A percentile compares a stretch with the other conserved stretches of the same genome.
These are phyloP conservation scores for Nymphalis polychloros DNA, from an alignment of 2,888 invertebrate genomes.

Conservation along the genomic window DNA sequence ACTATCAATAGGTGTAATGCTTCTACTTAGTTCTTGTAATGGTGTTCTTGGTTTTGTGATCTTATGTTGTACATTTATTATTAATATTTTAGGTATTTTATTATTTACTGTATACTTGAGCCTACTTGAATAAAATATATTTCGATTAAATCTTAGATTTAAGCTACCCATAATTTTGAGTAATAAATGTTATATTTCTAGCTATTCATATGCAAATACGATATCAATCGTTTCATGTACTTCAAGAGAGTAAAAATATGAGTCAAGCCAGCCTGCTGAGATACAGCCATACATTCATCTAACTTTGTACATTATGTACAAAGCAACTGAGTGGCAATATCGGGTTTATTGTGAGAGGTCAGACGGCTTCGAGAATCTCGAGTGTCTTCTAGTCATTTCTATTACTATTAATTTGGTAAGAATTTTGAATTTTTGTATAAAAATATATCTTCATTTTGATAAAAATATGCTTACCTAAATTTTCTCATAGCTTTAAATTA, in stretches of 20 bases:
- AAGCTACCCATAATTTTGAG: too few relatives aligned
- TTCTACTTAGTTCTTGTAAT: too few relatives aligned
- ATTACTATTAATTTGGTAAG: slow-evolving; percentile 25
- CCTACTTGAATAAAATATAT: too few relatives aligned
- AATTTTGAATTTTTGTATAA: neutral
- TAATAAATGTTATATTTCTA: neutral
- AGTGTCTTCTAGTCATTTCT: slow-evolving; percentile 31
- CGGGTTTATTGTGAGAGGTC: slow-evolving; percentile 27
- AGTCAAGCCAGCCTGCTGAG: too few relatives aligned
- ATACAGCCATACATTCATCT: slow-evolving; percentile 15
- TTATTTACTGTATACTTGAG: too few relatives aligned
- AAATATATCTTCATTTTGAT: neutral
- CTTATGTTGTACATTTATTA: too few relatives aligned
- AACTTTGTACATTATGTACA: slow-evolving; percentile 21
- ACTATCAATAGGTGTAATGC: too few relatives aligned
- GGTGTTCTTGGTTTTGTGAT: too few relatives aligned
- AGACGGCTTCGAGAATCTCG: slow-evolving; percentile 28
- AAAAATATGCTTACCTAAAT: too few relatives aligned
- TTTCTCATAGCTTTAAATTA: too few relatives aligned
- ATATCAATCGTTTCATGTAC: neutral
- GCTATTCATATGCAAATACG: neutral
- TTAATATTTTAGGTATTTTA: too few relatives aligned
- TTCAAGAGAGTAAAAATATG: neutral
- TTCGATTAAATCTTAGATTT: too few relatives aligned
- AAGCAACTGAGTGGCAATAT: slow-evolving; percentile 36